These are phyloP conservation scores for Pseudochaenichthys georgianus DNA, from an alignment of 2,797 vertebrate species.

Conservation along the genomic window DNA sequence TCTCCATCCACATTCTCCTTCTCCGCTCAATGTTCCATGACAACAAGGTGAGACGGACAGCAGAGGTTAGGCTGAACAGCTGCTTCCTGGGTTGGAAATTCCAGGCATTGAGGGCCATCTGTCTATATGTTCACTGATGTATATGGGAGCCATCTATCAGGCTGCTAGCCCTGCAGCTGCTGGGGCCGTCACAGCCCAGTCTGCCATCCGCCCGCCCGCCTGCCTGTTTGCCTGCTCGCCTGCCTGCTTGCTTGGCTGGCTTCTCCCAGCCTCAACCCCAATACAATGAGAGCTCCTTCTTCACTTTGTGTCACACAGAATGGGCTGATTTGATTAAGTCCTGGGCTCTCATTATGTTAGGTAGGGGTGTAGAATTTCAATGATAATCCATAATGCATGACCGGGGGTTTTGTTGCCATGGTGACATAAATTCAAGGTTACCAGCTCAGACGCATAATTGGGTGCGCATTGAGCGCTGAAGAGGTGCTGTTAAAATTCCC, in stretches of 20 bases:
- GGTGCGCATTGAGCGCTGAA: slow-evolving; percentile 96
- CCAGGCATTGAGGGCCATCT: slow-evolving; percentile 98
- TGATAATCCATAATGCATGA: slow-evolving; percentile 99
- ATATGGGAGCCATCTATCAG: slow-evolving; percentile 98
- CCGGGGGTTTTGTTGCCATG: slow-evolving; percentile 97
- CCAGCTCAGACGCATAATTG: slow-evolving; percentile 99
- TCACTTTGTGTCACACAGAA: slow-evolving; percentile 99
- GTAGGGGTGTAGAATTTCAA: slow-evolving; percentile 99
- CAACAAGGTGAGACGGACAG: slow-evolving; percentile 96
- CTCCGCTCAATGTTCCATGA: slow-evolving; percentile 93
- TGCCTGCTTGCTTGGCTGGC: slow-evolving; percentile 63
- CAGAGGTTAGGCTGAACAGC: slow-evolving; percentile 96
- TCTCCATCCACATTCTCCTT: slow-evolving; percentile 90
- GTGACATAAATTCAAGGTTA: slow-evolving; percentile 99
- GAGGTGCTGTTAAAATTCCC: slow-evolving; percentile 99
- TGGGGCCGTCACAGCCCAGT: slow-evolving; percentile 85
- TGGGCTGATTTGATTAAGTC: slow-evolving; percentile 99
- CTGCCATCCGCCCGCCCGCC: slow-evolving; percentile 69
- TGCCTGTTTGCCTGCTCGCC: slow-evolving; percentile 47
- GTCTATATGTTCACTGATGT: slow-evolving; percentile 97
- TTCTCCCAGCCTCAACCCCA: slow-evolving; percentile 84
- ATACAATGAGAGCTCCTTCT: slow-evolving; percentile 96
- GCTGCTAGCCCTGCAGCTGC: slow-evolving; percentile 92
- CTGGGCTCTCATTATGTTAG: slow-evolving; percentile 99
- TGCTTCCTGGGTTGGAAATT: slow-evolving; percentile 96